Evolutionary conservation across 2,888 invertebrate genomes (phyloP).

Genomic region (Pyrrhia umbra): DNA sequence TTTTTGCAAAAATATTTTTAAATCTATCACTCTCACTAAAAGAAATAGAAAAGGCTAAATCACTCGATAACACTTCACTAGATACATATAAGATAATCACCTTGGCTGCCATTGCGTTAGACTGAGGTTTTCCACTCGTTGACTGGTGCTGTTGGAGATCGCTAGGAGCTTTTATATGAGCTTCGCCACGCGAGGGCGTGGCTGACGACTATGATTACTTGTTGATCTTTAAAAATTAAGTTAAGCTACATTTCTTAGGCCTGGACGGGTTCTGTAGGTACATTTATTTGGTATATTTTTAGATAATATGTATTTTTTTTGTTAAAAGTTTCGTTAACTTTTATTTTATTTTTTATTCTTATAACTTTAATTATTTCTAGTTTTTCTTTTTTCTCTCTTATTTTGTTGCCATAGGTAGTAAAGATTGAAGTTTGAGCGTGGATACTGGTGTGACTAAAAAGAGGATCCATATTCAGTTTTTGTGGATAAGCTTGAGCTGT

Average conservation of each 20-base stretch:
- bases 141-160: slow-evolving; percentile 79
- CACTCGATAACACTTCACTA: slow-evolving; percentile 63
- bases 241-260: slow-evolving; percentile 43
- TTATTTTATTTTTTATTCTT: too few species aligned
- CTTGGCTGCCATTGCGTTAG: slow-evolving; percentile 87
- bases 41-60: slow-evolving; percentile 1
- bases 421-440: too few species aligned
- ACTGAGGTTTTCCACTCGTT: slow-evolving; percentile 79
- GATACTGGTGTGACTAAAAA: too few species aligned
- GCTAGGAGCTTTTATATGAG: slow-evolving; percentile 83
- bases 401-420: too few species aligned
- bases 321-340: too few species aligned
- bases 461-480: too few species aligned
- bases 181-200: slow-evolving; percentile 81
- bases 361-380: too few species aligned
- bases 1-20: neutral
- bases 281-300: neutral
- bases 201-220: slow-evolving; percentile 70
- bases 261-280: slow-evolving; percentile 46
- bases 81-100: slow-evolving; percentile 73
- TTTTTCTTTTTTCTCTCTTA: too few species aligned
- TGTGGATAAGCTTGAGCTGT: too few species aligned
- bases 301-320: neutral
- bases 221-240: slow-evolving; percentile 81
- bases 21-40: slow-evolving; percentile 15